Evolutionary conservation across 1,140 invertebrate genomes (phyloP), one percentile per base, ranked within the genome.

Genomic region (Heterodera schachtii): DNA sequence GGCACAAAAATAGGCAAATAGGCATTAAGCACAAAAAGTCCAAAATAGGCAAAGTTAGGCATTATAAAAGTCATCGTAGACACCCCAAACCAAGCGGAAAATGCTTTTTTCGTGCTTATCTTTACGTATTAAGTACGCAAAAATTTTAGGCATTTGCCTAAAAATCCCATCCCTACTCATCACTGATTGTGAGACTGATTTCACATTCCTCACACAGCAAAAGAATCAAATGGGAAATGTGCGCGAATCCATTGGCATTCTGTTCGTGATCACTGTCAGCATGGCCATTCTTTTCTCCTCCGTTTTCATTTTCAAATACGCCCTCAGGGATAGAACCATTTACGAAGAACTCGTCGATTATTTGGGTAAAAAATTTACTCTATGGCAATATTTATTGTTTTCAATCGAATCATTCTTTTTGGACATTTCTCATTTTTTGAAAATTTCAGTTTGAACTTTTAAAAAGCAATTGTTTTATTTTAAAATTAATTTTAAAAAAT

Each of bases 291-390:
- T 86, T 7, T 84, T 87, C 52, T 85, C 84, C 43, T 67, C 82
- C 9, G 69, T 86, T 44, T 73, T 46, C 67, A 75, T 85, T n/a
- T 82, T 86, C 52, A 76, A 86, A 67, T 85, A 79, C 64, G 79
- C 78, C 43, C 57, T 84, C 19, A 64, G 84, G 69, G 84, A 87
- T 21, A 80, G 69, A n/a, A 75, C 47, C 11, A 41, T 85, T 19
- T 85, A 85, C 77, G 85, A 85, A 41, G 84, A 85, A 66, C 5
- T 85, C 19, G 82, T 83, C 46, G 82, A 83, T 60, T 83, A 83
- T 73, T 77, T 83, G 70, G 81, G 81, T 81, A 21, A 49, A 0
- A 7, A 69, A 11, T 13, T 31, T 11, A 41, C 8, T 3, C 11
- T 74, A 9, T 74, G 52, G 11, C n/a, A n/a, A 31, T 44, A 74